These are phyloP conservation scores for Macaria liturata DNA, from an alignment of 2,888 invertebrate species.

Conservation along the genomic window DNA sequence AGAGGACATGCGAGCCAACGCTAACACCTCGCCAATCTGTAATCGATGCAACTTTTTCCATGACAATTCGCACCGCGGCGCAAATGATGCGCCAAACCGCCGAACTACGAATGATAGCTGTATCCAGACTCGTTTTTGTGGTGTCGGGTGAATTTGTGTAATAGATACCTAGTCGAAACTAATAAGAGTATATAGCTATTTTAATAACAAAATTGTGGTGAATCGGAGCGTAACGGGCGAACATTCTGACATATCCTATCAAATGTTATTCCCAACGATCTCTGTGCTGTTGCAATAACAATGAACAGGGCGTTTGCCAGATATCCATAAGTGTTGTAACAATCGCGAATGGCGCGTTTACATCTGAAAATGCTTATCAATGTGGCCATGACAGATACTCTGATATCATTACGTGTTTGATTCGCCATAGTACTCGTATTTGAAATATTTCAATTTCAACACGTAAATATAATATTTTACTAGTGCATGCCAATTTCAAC, in stretches of 20 bases:
- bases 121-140: no score
- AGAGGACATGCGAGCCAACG: conserved; percentile 19
- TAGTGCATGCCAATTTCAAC: conserved; percentile 19
- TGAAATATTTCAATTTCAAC: conserved; percentile 6
- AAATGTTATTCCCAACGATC: no score
- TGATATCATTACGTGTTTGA: background rate
- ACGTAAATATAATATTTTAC: conserved; percentile 6
- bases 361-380: background rate
- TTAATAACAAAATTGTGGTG: no score
- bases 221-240: no score
- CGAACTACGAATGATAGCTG: no score
- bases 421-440: background rate
- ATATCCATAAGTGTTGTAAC: background rate
- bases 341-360: background rate
- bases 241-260: no score
- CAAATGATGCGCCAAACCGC: background rate
- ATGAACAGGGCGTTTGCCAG: background rate
- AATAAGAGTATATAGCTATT: no score
- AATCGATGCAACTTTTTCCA: conserved; percentile 20
- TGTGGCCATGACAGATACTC: background rate
- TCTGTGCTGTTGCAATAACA: no score
- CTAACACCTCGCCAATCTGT: conserved; percentile 17
- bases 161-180: no score
- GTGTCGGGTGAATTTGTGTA: no score
- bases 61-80: background rate